Conservation (phyloP, 2,113 vertebrate genomes). For the Cricetomys ansorgei region DNA sequence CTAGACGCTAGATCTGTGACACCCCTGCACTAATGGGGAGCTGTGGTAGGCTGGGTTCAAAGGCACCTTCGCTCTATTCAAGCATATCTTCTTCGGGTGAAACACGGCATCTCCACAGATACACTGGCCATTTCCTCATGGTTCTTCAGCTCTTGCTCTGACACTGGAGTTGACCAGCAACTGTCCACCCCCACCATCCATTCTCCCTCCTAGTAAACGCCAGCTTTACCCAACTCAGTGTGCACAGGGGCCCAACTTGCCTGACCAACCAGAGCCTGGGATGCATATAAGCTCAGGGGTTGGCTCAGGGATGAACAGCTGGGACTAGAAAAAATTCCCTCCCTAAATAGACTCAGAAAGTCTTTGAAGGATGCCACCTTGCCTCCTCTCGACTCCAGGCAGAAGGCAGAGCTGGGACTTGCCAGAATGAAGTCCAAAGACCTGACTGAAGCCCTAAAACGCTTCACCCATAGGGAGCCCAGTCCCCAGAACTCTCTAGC, state of each 20-base stretch:
- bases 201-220: neutral
- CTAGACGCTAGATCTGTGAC: neutral
- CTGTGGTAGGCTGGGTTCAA: neutral
- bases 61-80: constrained; percentile 2
- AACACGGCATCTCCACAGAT: neutral
- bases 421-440: neutral
- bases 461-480: neutral
- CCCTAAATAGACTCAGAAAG: neutral
- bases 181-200: neutral
- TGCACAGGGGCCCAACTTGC: neutral
- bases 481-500: neutral
- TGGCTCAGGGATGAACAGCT: neutral
- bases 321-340: neutral
- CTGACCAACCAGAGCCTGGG: neutral
- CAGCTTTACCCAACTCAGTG: fast-evolving
- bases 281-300: neutral
- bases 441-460: neutral
- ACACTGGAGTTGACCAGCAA: neutral
- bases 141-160: neutral
- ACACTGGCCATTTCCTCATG: neutral
- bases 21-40: neutral
- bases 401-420: neutral
- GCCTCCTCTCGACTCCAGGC: neutral
- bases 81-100: constrained; percentile 35
- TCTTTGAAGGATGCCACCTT: neutral